Conservation (phyloP, 2,888 invertebrate species). For the Hedychridium roseum region DNA sequence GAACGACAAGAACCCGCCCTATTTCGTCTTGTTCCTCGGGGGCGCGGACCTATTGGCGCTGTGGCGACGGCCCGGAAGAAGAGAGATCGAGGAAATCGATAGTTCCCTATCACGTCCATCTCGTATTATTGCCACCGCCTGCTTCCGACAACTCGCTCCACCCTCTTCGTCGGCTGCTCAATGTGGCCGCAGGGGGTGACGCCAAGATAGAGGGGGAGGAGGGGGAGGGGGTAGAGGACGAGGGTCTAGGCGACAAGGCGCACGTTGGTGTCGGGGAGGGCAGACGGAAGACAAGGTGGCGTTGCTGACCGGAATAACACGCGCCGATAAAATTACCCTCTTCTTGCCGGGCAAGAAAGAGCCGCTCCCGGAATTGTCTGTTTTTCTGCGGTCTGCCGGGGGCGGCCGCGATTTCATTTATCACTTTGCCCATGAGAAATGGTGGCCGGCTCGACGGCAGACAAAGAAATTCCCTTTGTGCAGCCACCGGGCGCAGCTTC, state of each 20-base stretch:
- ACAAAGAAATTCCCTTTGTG: conserved; percentile 9
- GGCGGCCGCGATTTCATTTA: conserved; percentile 37
- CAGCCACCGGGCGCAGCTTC: conserved; percentile 6
- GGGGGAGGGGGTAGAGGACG: too few species aligned
- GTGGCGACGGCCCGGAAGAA: too few species aligned
- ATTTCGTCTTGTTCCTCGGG: too few species aligned
- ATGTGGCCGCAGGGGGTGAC: too few species aligned
- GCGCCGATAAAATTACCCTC: conserved; percentile 33
- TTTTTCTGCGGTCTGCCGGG: conserved; percentile 20
- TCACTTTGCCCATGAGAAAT: conserved; percentile 27
- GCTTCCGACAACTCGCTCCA: conserved; percentile 36
- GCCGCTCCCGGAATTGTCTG: conserved; percentile 17
- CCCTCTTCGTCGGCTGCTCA: conserved; percentile 17
- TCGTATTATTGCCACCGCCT: conserved; percentile 40
- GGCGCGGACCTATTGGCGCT: too few species aligned
- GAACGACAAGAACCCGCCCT: too few species aligned
- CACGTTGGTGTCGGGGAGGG: conserved; percentile 5
- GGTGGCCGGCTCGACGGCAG: too few species aligned
- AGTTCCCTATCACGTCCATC: conserved; percentile 34
- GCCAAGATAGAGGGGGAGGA: too few species aligned
- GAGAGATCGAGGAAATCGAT: conserved; percentile 42
- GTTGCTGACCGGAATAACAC: conserved; percentile 27
- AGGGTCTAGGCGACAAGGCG: not conserved
- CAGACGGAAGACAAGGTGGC: conserved; percentile 7
- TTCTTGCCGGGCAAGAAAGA: not conserved